Percentiles rank a stretch among this genome's conserved stretches.
Evolutionary conservation across 1,140 invertebrate genomes (phyloP).

Genomic region (Tribolium castaneum): DNA sequence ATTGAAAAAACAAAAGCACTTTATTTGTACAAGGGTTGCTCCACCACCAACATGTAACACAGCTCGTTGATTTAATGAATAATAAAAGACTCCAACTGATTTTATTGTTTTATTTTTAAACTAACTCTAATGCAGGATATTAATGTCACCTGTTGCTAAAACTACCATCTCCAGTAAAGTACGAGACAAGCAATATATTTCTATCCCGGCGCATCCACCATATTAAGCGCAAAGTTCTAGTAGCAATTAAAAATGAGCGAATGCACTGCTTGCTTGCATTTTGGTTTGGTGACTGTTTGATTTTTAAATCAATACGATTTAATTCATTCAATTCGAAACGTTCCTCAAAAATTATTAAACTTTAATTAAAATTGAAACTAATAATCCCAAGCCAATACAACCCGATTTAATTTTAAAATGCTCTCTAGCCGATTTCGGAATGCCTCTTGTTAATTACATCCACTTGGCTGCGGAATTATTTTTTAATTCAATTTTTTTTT

Average conservation of each 20-base stretch:
- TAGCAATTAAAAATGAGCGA: no score
- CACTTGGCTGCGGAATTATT: neutral
- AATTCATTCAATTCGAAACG: neutral
- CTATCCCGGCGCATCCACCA: slow-evolving; percentile 17
- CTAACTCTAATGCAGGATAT: no score
- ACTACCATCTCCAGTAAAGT: no score
- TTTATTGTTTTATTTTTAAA: no score
- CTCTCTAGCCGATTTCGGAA: neutral
- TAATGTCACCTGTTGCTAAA: no score
- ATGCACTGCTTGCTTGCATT: no score
- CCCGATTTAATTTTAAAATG: neutral
- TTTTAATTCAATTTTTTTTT: slow-evolving; percentile 5
- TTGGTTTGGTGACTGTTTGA: neutral
- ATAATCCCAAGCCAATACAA: slow-evolving; percentile 7
- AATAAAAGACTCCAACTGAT: no score
- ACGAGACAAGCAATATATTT: neutral
- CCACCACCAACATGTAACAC: neutral
- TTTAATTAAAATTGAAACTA: slow-evolving; percentile 20
- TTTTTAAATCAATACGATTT: neutral
- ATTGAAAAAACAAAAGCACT: neutral
- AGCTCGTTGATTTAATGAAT: neutral
- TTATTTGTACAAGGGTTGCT: neutral
- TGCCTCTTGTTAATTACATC: neutral
- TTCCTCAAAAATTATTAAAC: neutral
- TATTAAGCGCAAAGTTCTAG: neutral